These are phyloP conservation scores for Lamprotornis superbus DNA, from an alignment of 2,113 vertebrate genomes.

Conservation along the genomic window DNA sequence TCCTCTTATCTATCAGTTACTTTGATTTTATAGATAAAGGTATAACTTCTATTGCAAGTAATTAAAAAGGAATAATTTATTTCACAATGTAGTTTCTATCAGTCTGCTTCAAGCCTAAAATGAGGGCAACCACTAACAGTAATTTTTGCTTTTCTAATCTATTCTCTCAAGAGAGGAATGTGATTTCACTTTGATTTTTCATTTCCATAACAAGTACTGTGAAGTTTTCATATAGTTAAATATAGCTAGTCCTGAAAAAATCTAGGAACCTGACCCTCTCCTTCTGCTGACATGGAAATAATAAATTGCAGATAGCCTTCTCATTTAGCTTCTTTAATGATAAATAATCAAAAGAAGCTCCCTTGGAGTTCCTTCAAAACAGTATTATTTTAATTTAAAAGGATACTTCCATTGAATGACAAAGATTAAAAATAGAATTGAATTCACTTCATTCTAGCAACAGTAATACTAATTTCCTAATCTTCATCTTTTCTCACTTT, in stretches of 20 bases:
- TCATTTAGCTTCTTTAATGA: background rate
- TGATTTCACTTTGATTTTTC: constrained; percentile 47
- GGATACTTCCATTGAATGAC: background rate
- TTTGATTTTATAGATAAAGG: constrained; percentile 68
- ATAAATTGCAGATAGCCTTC: background rate
- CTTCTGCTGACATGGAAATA: background rate
- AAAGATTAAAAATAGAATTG: background rate
- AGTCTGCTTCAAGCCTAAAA: constrained; percentile 54
- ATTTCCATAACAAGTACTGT: constrained; percentile 33
- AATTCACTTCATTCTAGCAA: background rate
- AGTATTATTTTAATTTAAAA: background rate
- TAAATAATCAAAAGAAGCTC: background rate
- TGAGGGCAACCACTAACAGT: constrained; percentile 36
- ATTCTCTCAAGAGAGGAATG: constrained; percentile 31
- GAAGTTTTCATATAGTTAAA: background rate
- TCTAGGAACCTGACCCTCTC: background rate
- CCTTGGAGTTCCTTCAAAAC: background rate
- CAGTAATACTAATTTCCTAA: background rate
- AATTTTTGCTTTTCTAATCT: constrained; percentile 42
- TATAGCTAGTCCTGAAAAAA: background rate
- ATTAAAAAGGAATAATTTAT: constrained; percentile 71
- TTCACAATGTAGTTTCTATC: constrained; percentile 51
- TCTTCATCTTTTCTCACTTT: background rate
- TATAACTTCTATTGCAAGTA: constrained; percentile 47
- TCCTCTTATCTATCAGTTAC: constrained; percentile 48